These are phyloP conservation scores for Drosophila eugracilis DNA, from an alignment of 1,140 invertebrate species.

Conservation along the genomic window DNA sequence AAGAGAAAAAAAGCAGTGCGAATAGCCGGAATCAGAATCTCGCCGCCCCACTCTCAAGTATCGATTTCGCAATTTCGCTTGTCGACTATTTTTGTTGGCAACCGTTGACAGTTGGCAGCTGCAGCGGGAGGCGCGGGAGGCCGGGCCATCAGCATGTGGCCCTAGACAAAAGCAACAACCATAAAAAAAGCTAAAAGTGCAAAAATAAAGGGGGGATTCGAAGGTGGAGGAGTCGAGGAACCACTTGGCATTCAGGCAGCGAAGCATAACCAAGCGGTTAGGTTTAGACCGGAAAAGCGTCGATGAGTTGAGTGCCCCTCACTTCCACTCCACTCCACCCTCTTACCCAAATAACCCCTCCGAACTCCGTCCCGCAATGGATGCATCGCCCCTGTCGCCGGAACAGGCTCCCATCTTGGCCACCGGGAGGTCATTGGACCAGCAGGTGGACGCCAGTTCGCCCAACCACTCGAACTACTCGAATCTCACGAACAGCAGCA, in stretches of 20 bases:
- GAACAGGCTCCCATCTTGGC: constrained; percentile 28
- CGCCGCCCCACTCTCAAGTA: constrained; percentile 13
- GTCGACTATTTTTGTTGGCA: constrained; percentile 19
- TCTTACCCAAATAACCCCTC: background rate
- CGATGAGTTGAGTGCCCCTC: constrained; percentile 61
- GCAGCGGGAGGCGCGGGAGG: constrained; percentile 16
- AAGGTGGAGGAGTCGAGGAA: constrained; percentile 22
- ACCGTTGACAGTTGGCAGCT: constrained; percentile 32
- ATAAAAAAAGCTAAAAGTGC: constrained; percentile 14
- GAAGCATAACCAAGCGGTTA: constrained; percentile 52
- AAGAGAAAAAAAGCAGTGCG: constrained; percentile 7
- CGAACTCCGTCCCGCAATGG: constrained; percentile 43
- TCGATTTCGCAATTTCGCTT: constrained; percentile 17
- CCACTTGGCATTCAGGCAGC: constrained; percentile 71
- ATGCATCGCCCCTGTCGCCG: constrained; percentile 53
- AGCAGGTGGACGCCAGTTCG: constrained; percentile 67
- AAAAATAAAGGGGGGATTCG: constrained; percentile 2
- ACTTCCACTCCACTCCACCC: constrained; percentile 2
- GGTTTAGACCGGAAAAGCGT: constrained; percentile 62
- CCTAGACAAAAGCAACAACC: constrained; percentile 45
- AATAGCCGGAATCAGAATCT: constrained; percentile 19
- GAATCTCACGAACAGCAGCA: constrained; percentile 75
- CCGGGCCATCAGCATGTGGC: constrained; percentile 62
- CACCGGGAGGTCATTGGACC: constrained; percentile 69
- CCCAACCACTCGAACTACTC: constrained; percentile 75